These are phyloP conservation scores for Drosophila pachea DNA, from an alignment of 1,140 invertebrate genomes.

Conservation along the genomic window DNA sequence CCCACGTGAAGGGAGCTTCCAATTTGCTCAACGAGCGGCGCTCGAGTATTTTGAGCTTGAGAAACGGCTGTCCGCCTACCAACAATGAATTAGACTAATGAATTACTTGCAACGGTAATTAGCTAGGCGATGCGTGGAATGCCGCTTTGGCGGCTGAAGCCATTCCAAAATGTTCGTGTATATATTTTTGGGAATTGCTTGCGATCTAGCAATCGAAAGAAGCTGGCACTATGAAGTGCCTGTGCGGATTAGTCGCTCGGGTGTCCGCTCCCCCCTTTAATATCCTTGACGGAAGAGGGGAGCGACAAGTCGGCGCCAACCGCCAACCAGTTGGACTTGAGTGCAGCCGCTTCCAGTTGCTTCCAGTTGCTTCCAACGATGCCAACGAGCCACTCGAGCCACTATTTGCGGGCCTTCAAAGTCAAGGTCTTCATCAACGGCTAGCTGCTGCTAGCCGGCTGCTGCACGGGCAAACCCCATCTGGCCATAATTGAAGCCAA, in stretches of 20 bases:
- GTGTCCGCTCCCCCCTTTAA: too few species aligned
- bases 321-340: too few species aligned
- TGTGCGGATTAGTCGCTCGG: too few species aligned
- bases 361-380: too few species aligned
- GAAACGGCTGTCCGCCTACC: neutral
- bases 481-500: slow-evolving; percentile 64
- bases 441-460: slow-evolving; percentile 6
- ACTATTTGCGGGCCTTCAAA: slow-evolving; percentile 48
- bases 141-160: slow-evolving; percentile 29
- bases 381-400: too few species aligned
- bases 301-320: too few species aligned
- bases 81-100: slow-evolving; percentile 59
- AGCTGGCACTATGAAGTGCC: too few species aligned
- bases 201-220: too few species aligned
- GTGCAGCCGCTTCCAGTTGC: too few species aligned
- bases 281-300: too few species aligned
- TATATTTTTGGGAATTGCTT: slow-evolving; percentile 4
- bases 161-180: slow-evolving; percentile 8
- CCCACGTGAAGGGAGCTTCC: slow-evolving; percentile 2
- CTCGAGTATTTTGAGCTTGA: slow-evolving; percentile 1
- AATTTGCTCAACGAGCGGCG: slow-evolving; percentile 3
- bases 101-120: slow-evolving; percentile 59
- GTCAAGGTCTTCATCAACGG: slow-evolving; percentile 56
- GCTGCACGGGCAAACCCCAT: slow-evolving; percentile 41
- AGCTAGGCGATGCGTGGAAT: slow-evolving; percentile 45